These are phyloP conservation scores for Congeria kusceri DNA, from an alignment of 2,888 invertebrate species.

Conservation along the genomic window DNA sequence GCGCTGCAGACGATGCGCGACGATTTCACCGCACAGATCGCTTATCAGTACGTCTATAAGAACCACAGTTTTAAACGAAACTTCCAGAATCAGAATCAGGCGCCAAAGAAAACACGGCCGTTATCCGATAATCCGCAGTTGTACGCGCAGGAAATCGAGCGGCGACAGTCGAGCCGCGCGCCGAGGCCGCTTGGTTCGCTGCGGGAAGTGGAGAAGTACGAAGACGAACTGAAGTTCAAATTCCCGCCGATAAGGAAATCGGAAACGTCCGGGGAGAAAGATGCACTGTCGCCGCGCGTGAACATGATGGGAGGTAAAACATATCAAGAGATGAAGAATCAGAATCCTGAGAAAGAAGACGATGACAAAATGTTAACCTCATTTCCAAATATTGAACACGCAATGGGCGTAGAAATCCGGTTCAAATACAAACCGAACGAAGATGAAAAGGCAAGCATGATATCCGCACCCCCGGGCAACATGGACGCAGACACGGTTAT, in stretches of 20 bases:
- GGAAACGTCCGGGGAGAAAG: background rate
- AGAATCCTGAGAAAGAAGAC: constrained; percentile 1
- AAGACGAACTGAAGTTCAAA: constrained; percentile 49
- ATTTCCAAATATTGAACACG: constrained; percentile 59
- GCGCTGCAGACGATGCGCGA: constrained; percentile 46
- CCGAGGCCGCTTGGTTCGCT: constrained; percentile 58
- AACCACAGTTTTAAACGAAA: constrained; percentile 51
- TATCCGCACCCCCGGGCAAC: constrained; percentile 51
- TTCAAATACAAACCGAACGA: constrained; percentile 29
- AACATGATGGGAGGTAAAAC: constrained; percentile 53
- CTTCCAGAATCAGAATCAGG: constrained; percentile 25
- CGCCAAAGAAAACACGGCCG: constrained; percentile 47
- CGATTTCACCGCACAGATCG: constrained; percentile 57
- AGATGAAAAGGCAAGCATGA: constrained; percentile 49
- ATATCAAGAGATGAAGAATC: constrained; percentile 18
- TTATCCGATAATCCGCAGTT: constrained; percentile 52
- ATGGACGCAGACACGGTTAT: constrained; percentile 23
- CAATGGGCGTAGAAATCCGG: constrained; percentile 55
- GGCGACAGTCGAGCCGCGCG: constrained; percentile 1
- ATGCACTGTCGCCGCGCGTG: constrained; percentile 25
- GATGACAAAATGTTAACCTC: constrained; percentile 10
- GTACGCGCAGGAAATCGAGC: constrained; percentile 34
- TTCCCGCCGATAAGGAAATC: constrained; percentile 38
- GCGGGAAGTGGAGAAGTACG: constrained; percentile 44
- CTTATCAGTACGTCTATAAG: constrained; percentile 61